These are phyloP conservation scores for Hyperoodon ampullatus DNA, from an alignment of 2,113 vertebrate genomes.

Conservation along the genomic window DNA sequence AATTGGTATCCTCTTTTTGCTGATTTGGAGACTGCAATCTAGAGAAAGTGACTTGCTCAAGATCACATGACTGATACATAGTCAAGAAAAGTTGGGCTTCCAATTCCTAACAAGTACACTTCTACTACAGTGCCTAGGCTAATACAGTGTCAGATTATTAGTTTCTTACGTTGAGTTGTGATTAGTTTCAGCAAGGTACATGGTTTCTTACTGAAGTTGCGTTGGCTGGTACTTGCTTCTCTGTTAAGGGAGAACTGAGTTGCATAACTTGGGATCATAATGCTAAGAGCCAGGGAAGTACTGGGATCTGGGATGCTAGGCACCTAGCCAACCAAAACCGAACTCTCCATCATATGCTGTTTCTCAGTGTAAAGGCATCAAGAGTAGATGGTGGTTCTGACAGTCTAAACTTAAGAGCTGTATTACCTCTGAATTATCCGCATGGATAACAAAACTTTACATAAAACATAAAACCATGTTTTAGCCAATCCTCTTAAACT, in stretches of 20 bases:
- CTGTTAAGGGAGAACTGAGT: not conserved
- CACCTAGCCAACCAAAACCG: not conserved
- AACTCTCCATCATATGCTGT: not conserved
- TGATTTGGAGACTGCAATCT: not conserved
- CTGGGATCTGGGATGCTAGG: not conserved
- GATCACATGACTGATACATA: not conserved
- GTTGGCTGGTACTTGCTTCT: not conserved
- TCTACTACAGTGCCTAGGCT: not conserved
- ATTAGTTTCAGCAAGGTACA: not conserved
- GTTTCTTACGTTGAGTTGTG: not conserved
- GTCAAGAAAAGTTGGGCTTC: not conserved
- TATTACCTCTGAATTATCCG: not conserved
- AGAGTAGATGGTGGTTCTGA: not conserved
- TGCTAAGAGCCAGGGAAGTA: not conserved
- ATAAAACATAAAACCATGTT: not conserved
- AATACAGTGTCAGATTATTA: not conserved
- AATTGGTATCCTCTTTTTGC: not conserved
- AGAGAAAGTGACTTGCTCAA: constrained; percentile 16
- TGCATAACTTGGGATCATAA: constrained; percentile 16
- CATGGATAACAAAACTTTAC: not conserved
- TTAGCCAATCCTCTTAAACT: not conserved
- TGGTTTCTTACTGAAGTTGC: not conserved
- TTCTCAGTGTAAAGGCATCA: not conserved
- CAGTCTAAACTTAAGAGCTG: not conserved
- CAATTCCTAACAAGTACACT: not conserved